Base-by-base conservation (phyloP, 2,888 invertebrate genomes). In the Nemotelus nigrinus region DNA sequence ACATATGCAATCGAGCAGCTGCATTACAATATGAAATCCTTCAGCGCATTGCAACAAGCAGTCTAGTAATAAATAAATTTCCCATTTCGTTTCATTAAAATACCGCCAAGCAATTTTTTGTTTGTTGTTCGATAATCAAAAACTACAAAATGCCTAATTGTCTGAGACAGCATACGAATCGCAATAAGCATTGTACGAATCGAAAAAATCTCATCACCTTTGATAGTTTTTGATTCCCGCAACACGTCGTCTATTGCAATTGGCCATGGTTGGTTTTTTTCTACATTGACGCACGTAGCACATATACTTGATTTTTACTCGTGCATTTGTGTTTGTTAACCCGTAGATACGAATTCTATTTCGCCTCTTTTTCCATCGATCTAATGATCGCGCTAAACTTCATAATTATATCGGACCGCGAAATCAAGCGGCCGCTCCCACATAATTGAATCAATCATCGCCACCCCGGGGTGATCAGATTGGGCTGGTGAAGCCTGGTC, bases 401-500 rank as follows among this genome's bases (percentile, higher is more conserved):
- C 57, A 63, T 74, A 74, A 74, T 74, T 74, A 74, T 74, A 74
- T 74, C 74, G 74, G 74, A 48, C 74, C 74, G 74, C 74, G 63
- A 63, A 74, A 74, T 74, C 74, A 41, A 47, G 74, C 60, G 74
- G 74, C 74, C 74, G 74, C 74, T 74, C 74, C 74, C 74, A 74
- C 74, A 74, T 74, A 74, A 74, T 74, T 74, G 63, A 74, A 74
- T 74, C 74, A 74, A 74, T 74, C 74, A 74, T 60, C 74, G 63
- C 74, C 74, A 45, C 74, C 74, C 74, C 74, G 74, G 74, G 50
- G 74, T 63, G 74, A 74, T 48, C 55, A 55, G 10, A 71, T 50
- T 3, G 53, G 68, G 25, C 44, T 8, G 39, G 25, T n/a, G 50
- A 68, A 60, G 60, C 4, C 60, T n/a, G 60, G 64, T 41, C 41